phyloP scores from a whole-genome alignment of 2,888 invertebrate species.

The Limnephilus lunatus region DNA sequence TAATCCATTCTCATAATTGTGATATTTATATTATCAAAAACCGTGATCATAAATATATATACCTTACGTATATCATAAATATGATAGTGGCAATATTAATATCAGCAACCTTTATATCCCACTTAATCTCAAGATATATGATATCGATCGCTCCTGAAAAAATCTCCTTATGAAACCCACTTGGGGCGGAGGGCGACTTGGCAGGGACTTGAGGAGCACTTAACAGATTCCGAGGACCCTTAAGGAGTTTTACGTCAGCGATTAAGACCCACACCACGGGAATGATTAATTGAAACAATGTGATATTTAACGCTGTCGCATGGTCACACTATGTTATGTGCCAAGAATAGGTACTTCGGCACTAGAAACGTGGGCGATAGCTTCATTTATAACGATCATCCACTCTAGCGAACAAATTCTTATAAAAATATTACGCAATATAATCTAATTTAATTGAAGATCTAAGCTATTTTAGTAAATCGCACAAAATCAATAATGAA shows the following conservation, averaged over 20 bases:
- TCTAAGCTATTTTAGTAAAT: no score
- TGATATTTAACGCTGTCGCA: background rate
- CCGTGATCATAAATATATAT: background rate
- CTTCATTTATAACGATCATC: background rate
- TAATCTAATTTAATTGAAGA: no score
- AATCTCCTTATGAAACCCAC: background rate
- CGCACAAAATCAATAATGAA: no score
- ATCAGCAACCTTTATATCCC: background rate
- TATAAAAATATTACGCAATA: no score
- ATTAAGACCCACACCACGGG: background rate
- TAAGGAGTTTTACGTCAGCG: conserved; percentile 24
- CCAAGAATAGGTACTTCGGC: background rate
- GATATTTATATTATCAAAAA: background rate
- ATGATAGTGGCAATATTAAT: background rate
- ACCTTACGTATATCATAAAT: no score
- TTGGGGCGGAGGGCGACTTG: background rate
- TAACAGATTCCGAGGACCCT: conserved; percentile 13
- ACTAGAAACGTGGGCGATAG: background rate
- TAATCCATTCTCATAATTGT: no score
- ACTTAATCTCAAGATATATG: background rate
- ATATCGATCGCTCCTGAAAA: background rate
- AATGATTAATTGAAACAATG: conserved; percentile 20
- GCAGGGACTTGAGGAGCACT: conserved; percentile 7
- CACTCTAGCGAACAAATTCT: no score
- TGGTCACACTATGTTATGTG: background rate